Evolutionary conservation across 2,888 invertebrate species (phyloP).

Genomic region (Rhagophthalmus giganteus): DNA sequence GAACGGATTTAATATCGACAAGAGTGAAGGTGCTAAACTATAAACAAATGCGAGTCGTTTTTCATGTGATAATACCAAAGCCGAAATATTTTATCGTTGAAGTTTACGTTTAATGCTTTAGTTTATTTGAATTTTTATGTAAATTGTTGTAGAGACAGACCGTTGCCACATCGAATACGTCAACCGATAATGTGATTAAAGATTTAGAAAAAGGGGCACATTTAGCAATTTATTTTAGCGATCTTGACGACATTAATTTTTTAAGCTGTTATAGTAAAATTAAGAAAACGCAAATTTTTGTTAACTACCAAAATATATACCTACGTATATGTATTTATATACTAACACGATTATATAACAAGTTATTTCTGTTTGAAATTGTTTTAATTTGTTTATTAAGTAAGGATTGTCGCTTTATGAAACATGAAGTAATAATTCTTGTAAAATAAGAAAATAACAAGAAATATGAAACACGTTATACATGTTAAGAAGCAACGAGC

Average conservation of each 20-base stretch:
- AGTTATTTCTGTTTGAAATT: too few relatives aligned
- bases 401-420: too few relatives aligned
- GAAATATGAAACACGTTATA: too few relatives aligned
- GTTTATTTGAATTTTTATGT: constrained; percentile 29
- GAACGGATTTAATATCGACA: constrained; percentile 14
- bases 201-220: constrained; percentile 14
- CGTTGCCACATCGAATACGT: constrained; percentile 23
- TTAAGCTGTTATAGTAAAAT: too few relatives aligned
- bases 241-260: constrained; percentile 1
- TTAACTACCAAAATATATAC: background rate
- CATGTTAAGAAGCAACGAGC: too few relatives aligned
- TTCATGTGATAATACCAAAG: constrained; percentile 28
- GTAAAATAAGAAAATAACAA: too few relatives aligned
- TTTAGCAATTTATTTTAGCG: constrained; percentile 2
- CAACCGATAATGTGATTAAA: constrained; percentile 20
- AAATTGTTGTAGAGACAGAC: constrained; percentile 26
- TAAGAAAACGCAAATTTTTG: too few relatives aligned
- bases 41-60: constrained; percentile 23
- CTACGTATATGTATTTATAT: too few relatives aligned
- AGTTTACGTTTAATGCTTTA: constrained; percentile 24
- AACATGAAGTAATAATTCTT: too few relatives aligned
- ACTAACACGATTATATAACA: too few relatives aligned
- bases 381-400: too few relatives aligned
- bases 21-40: constrained; percentile 24
- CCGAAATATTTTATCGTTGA: constrained; percentile 23